Percentiles rank a stretch among this genome's conserved stretches.
phyloP scores from a whole-genome alignment of 92 coral and sea anemone species.

The Ricordea florida region DNA sequence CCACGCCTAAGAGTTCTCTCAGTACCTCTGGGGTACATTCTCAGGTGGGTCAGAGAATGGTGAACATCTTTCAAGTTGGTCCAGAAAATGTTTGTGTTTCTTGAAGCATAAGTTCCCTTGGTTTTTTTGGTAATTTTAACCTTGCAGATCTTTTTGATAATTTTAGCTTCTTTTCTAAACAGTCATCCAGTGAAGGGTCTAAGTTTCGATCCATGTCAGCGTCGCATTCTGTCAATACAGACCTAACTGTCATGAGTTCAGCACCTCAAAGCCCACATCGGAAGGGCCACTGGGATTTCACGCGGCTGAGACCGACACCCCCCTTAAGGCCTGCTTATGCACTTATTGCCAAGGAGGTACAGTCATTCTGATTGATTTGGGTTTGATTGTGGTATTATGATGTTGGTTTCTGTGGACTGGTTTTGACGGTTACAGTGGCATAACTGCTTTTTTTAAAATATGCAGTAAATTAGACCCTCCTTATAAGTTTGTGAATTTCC shows the following conservation, averaged over 20 bases:
- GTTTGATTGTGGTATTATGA: too few species aligned
- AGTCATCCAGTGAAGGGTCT: constrained; percentile 54
- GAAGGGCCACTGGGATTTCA: constrained; percentile 89
- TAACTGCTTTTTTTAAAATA: not conserved
- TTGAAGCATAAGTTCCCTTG: too few species aligned
- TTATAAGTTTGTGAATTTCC: too few species aligned
- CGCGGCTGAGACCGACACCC: constrained; percentile 94
- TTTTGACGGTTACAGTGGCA: too few species aligned
- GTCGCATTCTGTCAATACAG: constrained; percentile 88
- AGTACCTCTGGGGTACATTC: constrained; percentile 53
- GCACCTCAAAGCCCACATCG: constrained; percentile 78
- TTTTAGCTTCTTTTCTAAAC: not conserved
- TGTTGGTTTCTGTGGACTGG: too few species aligned
- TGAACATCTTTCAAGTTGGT: too few species aligned
- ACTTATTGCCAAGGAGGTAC: constrained; percentile 94
- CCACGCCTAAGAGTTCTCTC: constrained; percentile 56
- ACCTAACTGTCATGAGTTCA: constrained; percentile 75
- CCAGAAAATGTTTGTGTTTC: too few species aligned
- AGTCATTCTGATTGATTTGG: too few species aligned
- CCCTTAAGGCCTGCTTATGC: constrained; percentile 98
- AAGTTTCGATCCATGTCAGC: constrained; percentile 69
- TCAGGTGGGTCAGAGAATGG: constrained; percentile 1
- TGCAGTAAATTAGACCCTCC: too few species aligned
- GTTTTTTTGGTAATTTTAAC: not conserved
- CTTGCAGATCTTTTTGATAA: too few species aligned